Percentiles rank a stretch among this genome's conserved stretches.
Evolutionary conservation across 1,140 invertebrate genomes (phyloP).

Genomic region (Dendroctonus valens): DNA sequence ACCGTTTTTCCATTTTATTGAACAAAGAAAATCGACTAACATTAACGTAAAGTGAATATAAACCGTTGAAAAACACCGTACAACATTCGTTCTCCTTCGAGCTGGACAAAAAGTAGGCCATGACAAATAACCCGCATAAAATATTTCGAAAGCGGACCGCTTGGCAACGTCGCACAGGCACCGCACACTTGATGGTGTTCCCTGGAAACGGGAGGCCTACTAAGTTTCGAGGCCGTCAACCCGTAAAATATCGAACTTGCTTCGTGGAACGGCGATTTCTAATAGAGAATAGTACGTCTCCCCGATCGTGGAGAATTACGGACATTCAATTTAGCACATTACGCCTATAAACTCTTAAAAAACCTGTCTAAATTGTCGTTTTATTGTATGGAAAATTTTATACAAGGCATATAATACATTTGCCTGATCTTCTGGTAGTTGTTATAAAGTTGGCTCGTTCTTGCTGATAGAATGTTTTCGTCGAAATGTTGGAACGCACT

Average conservation of each 20-base stretch:
- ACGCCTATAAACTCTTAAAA: not conserved
- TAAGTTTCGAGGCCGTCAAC: constrained; percentile 32
- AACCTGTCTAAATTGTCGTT: not conserved
- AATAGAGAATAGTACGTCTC: constrained; percentile 20
- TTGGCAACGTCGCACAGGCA: constrained; percentile 19
- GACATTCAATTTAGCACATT: not conserved
- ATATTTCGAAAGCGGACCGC: constrained; percentile 28
- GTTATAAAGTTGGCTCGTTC: too few relatives aligned
- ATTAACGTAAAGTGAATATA: not conserved
- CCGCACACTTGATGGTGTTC: constrained; percentile 30
- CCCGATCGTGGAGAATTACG: constrained; percentile 9
- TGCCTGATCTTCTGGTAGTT: not conserved
- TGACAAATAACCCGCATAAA: constrained; percentile 32
- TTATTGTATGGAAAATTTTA: not conserved
- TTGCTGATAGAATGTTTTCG: not conserved
- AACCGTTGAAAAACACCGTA: constrained; percentile 14
- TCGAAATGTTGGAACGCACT: constrained; percentile 6
- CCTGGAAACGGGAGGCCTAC: constrained; percentile 31
- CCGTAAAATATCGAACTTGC: constrained; percentile 24
- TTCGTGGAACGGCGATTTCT: constrained; percentile 28
- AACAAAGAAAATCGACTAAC: not conserved
- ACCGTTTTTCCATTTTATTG: not conserved
- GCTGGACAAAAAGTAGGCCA: constrained; percentile 28
- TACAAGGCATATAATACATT: not conserved
- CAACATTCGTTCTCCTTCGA: constrained; percentile 17